Base-by-base conservation (phyloP, 2,888 invertebrate species). In the Chymomyza fuscimana region DNA sequence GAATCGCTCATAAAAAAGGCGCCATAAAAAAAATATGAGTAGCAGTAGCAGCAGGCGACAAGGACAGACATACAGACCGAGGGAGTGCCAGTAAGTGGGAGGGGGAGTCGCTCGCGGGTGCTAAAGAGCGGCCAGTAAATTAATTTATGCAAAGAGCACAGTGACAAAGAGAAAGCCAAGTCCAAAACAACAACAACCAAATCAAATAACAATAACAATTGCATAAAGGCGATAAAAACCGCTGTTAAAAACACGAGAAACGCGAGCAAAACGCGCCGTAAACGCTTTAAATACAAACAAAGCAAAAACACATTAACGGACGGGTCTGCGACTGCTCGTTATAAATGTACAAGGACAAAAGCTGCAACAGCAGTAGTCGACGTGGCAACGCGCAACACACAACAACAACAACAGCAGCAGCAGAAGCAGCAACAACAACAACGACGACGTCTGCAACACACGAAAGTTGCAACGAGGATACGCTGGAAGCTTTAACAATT, bases 331-430 rank as follows among this genome's bases (percentile, higher is more conserved):
- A 83, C 76, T 75, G 70, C 86, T 82, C 86, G 82, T 69, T 82
- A 86, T 90, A 90, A 90, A 90, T 90, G 90, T 90, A 89, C 90
- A 89, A 90, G 81, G 88, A 91, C 86, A 91, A 83, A 84, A 88
- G 89, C 90, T 91, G 91, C 89, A 89, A 84, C 80, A 90, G 91
- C 90, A 90, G 90, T 91, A 88, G 88, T 85, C 85, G 88, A 88
- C 88, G 87, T 86, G 81, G 74, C 80, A 82, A 69, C 76, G 81
- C 80, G 81, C 71, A 56, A 22, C 82, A 36, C 2, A 5, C 73
- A 50, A n/a, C 66, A 54, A 5, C 74, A 50, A n/a, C 66, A 16
- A 4, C 76, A 19, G 12, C 72, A 22, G 10, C 68, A 59, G 16
- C 62, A 58, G 5, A 61, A 65, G 0, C 66, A 58, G 6, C 67